Base-by-base conservation (phyloP, 2,888 invertebrate genomes). In the Sericinus montela region DNA sequence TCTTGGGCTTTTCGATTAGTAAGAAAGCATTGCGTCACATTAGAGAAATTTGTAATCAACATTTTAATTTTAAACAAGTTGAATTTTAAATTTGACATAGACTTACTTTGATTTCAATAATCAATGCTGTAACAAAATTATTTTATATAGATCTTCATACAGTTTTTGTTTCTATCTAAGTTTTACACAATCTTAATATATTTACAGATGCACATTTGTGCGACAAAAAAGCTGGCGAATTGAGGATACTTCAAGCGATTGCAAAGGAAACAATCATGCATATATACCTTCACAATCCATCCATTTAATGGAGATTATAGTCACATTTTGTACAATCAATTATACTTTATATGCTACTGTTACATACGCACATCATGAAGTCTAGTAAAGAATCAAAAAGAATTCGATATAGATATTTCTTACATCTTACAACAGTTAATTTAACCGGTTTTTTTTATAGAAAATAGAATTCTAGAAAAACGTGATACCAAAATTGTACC, bases 311-410 rank as follows among this genome's bases (percentile, higher is more conserved):
- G 65, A 71, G 65, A 70, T 80, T 87, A 85, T 85, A 85, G 84
- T 85, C 85, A 79, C 73, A 67, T 73, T 86, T 87, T 85, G 85
- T 86, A 87, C 87, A 77, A 73, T 80, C 67, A 78, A 73, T 81
- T 75, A 69, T 63, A 59, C 65, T 48, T 65, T 59, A 68, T 59
- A 56, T 35, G 44, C 57, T 59, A 60, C 28, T n/a, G n/a, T n/a
- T n/a, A n/a, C 57, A 60, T 56, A 53, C 56, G 52, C 52, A 56
- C 47, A 38, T 56, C 57, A 58, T 57, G 58, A 60, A 56, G 58
- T 56, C 58, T 63, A 65, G 59, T 67, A 68, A 67, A 68, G 57
- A 62, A 66, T 68, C 67, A 55, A 67, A 68, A 67, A 62, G 55
- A 58, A 60, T 56, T 57, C 45, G 32, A 59, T 55, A 57, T 58